Percentiles rank a stretch among this genome's conserved stretches.
phyloP scores from a whole-genome alignment of 2,113 vertebrate species.

The Eubucco bourcierii region DNA sequence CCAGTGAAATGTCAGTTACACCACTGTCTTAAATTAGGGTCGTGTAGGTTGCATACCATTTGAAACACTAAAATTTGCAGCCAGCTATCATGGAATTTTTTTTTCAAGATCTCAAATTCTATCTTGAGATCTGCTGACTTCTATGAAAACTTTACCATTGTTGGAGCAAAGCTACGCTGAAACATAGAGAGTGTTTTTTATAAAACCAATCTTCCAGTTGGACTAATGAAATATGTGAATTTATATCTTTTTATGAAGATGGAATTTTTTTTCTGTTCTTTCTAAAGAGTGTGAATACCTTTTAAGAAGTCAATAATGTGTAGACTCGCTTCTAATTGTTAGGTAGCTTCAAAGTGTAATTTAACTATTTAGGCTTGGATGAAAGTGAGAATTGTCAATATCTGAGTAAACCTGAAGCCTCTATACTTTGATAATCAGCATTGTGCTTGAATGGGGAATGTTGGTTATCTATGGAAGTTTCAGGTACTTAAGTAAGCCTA shows the following conservation, averaged over 20 bases:
- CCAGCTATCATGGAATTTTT: not conserved
- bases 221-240: not conserved
- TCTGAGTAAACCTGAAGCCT: not conserved
- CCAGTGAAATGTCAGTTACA: not conserved
- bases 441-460: not conserved
- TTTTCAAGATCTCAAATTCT: not conserved
- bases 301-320: not conserved
- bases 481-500: not conserved
- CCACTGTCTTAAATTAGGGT: not conserved
- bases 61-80: not conserved
- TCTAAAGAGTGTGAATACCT: not conserved
- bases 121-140: not conserved
- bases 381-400: not conserved
- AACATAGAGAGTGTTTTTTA: not conserved
- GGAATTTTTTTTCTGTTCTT: not conserved
- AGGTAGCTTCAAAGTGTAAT: not conserved
- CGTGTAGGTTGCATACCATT: fast-evolving
- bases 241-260: not conserved
- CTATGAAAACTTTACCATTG: fast-evolving
- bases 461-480: not conserved
- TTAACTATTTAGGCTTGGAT: not conserved
- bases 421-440: not conserved
- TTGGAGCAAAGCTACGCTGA: not conserved
- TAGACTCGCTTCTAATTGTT: not conserved
- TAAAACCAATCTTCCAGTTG: not conserved